These are phyloP conservation scores for Rhombomys opimus DNA, from an alignment of 2,113 vertebrate species.

Conservation along the genomic window DNA sequence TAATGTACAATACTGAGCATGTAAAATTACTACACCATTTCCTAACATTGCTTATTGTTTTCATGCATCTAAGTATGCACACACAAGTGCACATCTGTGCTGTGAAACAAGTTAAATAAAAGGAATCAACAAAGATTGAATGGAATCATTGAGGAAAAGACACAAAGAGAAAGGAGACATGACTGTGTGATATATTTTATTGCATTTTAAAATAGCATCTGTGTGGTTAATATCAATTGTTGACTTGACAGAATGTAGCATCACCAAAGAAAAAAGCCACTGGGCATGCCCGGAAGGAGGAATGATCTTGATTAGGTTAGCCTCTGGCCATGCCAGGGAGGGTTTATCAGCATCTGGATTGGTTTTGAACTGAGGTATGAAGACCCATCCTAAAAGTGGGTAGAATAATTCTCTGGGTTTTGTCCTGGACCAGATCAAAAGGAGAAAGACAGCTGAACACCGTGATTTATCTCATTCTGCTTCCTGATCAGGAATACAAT, in stretches of 20 bases:
- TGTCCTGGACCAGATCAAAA: background rate
- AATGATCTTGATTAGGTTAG: background rate
- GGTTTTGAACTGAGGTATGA: background rate
- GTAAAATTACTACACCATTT: background rate
- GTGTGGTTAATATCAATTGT: background rate
- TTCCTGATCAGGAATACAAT: background rate
- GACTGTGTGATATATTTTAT: background rate
- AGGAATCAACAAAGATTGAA: background rate
- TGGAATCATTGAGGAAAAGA: background rate
- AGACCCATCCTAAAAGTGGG: background rate
- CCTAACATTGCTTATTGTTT: background rate
- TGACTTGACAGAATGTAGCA: background rate
- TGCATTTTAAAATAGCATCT: slow-evolving; percentile 4
- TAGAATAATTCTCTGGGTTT: background rate
- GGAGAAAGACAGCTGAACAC: background rate
- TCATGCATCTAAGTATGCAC: background rate
- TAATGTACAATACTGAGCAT: background rate
- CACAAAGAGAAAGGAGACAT: background rate
- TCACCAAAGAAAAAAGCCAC: background rate
- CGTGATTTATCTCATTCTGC: background rate
- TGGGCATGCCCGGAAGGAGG: background rate
- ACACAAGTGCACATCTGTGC: background rate
- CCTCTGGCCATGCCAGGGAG: background rate
- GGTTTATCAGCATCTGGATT: background rate
- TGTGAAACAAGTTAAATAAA: background rate